Evolutionary conservation across 35 echinoderm and acorn worm genomes (phyloP), one percentile per base, ranked within the genome.

Genomic region (Eucidaris tribuloides): DNA sequence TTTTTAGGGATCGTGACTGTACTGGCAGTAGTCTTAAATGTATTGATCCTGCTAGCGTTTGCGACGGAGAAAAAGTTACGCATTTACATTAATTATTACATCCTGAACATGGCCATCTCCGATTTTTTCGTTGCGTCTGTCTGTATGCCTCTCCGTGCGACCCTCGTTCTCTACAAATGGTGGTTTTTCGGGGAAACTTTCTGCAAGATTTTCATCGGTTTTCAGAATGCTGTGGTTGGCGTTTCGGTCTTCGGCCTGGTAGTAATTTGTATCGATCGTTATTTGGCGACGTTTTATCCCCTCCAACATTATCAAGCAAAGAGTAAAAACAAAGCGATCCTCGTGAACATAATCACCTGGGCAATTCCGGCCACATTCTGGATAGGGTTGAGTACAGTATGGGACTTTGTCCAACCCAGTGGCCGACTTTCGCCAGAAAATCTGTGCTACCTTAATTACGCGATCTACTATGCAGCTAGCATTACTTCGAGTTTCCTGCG

Each of bases 231-330:
- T 19, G 29, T 82, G 13, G 24, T 27, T 23, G 4, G 46, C 5
- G 37, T 49, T 13, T 82, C 80, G 13, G 63, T 64, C 30, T 36
- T 63, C 29, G 55, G 32, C 58, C n/a, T 82, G 3, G 14, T 65
- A 6, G 56, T 65, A 32, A 82, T 82, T 36, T 63, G 80, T 68
- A 82, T 62, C 36, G 80, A 82, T 32, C 80, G 80, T 39, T 82
- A 82, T 42, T 42, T 62, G 42, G 80, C 80, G 18, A 82, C 55
- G 34, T 18, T 27, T n/a, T 33, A 82, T 57, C 80, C 80, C 7
- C 32, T 82, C 22, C 7, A 17, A 33, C 80, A 82, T 37, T 57
- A 39, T 24, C 80, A 45, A 57, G 19, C 2, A 32, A 57, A 49
- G 14, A 82, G 18, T 2, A 80, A 40, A 4, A 57, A 31, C 34